Conservation (phyloP, 1,140 invertebrate genomes). For the Bombus confusus region DNA sequence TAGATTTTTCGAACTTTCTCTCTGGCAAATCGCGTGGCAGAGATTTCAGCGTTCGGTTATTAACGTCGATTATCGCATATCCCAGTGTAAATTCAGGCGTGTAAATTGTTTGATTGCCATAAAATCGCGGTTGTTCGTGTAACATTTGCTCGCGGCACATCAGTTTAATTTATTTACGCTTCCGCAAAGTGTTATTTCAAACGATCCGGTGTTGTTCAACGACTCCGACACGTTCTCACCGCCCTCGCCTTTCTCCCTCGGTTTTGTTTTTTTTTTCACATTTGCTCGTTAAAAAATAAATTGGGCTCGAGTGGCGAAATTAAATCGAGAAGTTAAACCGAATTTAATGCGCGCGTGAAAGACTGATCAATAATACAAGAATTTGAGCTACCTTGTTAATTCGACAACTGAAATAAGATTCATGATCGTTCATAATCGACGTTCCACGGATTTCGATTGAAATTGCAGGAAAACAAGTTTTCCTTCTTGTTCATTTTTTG, state of each 20-base stretch:
- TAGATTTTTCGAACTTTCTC: background rate
- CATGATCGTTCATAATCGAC: background rate
- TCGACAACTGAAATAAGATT: background rate
- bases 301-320: background rate
- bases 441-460: background rate
- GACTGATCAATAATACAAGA: background rate
- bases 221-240: background rate
- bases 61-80: constrained; percentile 32
- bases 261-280: background rate
- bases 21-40: background rate
- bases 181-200: constrained; percentile 10
- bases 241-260: background rate
- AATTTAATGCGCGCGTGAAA: background rate
- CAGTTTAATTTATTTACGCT: constrained; percentile 48
- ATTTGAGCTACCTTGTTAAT: background rate
- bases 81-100: constrained; percentile 30
- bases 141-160: constrained; percentile 34
- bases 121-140: constrained; percentile 17
- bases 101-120: constrained; percentile 37
- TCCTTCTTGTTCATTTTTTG: no score
- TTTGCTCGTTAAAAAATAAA: constrained; percentile 2
- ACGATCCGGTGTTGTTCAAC: background rate
- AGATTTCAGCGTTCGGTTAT: constrained; percentile 24
- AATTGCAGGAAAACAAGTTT: background rate
- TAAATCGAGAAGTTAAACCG: background rate